These are phyloP conservation scores for Pteronotus mesoamericanus DNA, from an alignment of 2,797 vertebrate genomes.

Conservation along the genomic window DNA sequence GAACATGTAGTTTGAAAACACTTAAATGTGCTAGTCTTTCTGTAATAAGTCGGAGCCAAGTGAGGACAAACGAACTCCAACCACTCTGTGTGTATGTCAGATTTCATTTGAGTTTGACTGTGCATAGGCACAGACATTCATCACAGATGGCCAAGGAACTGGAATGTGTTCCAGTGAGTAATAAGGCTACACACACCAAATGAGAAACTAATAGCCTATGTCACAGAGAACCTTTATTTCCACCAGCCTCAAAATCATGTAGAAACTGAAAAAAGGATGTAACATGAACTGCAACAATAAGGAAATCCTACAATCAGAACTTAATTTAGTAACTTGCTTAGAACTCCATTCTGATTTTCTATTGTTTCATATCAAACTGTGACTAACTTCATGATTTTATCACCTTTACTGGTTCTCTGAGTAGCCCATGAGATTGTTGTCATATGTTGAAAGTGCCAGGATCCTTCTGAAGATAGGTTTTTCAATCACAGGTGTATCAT, in stretches of 20 bases:
- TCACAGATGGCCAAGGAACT: conserved; percentile 57
- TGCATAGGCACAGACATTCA: conserved; percentile 31
- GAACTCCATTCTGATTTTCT: not conserved
- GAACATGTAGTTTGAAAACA: conserved; percentile 54
- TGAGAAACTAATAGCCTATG: not conserved
- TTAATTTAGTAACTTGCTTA: conserved; percentile 4
- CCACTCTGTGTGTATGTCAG: conserved; percentile 63
- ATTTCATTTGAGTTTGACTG: conserved; percentile 74
- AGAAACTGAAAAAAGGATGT: conserved; percentile 43
- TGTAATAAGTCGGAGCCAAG: conserved; percentile 56
- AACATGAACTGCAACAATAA: conserved; percentile 5
- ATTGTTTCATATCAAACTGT: not conserved
- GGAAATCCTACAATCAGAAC: not conserved
- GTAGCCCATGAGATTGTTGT: not conserved
- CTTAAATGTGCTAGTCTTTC: conserved; percentile 60
- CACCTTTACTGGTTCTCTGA: not conserved
- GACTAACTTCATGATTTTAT: not conserved
- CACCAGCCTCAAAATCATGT: conserved; percentile 46
- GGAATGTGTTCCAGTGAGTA: conserved; percentile 51
- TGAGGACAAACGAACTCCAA: conserved; percentile 69
- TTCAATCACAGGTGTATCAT: not conserved
- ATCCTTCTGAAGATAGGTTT: not conserved
- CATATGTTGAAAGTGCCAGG: not conserved
- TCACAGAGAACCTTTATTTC: conserved; percentile 11
- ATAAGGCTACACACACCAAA: conserved; percentile 37